Percentiles rank a stretch among this genome's conserved stretches.
phyloP scores from a whole-genome alignment of 2,888 invertebrate genomes.

The Lasiommata megera region DNA sequence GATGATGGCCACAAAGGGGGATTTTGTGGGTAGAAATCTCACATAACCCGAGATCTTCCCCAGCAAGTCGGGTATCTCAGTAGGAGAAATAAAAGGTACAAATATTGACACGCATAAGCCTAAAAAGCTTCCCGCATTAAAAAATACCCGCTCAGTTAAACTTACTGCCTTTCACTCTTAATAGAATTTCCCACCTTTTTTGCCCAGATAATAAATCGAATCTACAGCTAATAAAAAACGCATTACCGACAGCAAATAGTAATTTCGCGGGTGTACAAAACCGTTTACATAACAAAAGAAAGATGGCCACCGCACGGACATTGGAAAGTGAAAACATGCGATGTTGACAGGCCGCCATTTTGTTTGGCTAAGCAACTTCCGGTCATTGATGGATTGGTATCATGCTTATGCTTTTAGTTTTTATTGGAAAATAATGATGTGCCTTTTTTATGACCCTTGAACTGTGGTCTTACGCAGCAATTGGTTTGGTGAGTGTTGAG shows the following conservation, averaged over 20 bases:
- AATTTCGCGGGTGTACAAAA: constrained; percentile 10
- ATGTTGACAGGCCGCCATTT: constrained; percentile 23
- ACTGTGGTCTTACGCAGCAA: no score
- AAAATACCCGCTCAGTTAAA: no score
- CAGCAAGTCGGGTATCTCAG: no score
- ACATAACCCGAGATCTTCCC: no score
- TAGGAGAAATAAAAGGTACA: no score
- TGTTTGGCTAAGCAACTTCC: constrained; percentile 23
- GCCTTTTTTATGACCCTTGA: background rate
- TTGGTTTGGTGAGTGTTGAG: no score
- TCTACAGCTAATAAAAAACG: constrained; percentile 11
- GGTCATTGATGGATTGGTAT: constrained; percentile 25
- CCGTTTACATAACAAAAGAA: constrained; percentile 30
- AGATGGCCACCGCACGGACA: constrained; percentile 22
- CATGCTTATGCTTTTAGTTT: constrained; percentile 4
- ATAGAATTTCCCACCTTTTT: constrained; percentile 4
- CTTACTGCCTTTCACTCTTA: background rate
- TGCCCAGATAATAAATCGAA: constrained; percentile 6
- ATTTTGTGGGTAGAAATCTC: no score
- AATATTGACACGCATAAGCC: no score
- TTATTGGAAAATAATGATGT: background rate
- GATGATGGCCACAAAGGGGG: no score
- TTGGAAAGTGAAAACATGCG: constrained; percentile 32
- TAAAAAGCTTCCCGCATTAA: no score
- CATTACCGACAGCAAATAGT: constrained; percentile 1